phyloP scores from a whole-genome alignment of 2,888 invertebrate species.

The Drosophila quasianomalipes region DNA sequence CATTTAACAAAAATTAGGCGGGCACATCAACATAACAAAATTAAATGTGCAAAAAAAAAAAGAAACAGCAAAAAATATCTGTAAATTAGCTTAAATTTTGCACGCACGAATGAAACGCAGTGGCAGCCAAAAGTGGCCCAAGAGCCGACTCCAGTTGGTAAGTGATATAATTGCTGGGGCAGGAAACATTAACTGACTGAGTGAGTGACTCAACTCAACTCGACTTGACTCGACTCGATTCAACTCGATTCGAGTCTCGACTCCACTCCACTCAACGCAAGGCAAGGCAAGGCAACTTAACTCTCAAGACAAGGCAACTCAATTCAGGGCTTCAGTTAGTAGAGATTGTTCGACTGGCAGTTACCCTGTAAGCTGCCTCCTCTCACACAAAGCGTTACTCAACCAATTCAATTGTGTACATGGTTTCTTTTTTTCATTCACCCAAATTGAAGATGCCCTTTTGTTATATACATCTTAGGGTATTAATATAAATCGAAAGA shows the following conservation, averaged over 20 bases:
- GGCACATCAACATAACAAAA: slow-evolving; percentile 13
- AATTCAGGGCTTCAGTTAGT: not conserved
- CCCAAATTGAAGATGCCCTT: not conserved
- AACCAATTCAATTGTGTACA: not conserved
- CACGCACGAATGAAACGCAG: slow-evolving; percentile 74
- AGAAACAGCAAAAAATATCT: slow-evolving; percentile 35
- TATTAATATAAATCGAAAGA: slow-evolving; percentile 9
- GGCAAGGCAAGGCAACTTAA: not conserved
- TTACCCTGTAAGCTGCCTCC: not conserved
- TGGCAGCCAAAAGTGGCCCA: slow-evolving; percentile 36
- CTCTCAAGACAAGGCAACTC: not conserved
- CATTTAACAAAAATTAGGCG: slow-evolving; percentile 53
- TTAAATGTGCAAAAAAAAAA: slow-evolving; percentile 10
- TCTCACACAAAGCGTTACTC: not conserved
- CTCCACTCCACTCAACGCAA: not conserved
- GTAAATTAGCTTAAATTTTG: slow-evolving; percentile 78
- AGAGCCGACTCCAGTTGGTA: slow-evolving; percentile 44
- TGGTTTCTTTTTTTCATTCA: not conserved
- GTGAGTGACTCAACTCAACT: slow-evolving; percentile 62
- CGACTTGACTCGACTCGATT: slow-evolving; percentile 19
- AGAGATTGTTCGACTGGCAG: slow-evolving; percentile 1
- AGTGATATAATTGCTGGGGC: slow-evolving; percentile 79
- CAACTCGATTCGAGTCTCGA: slow-evolving; percentile 7
- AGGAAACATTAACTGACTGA: slow-evolving; percentile 71
- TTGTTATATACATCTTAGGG: not conserved